Evolutionary conservation across 2,113 vertebrate species (phyloP).

Genomic region (Columbina picui): DNA sequence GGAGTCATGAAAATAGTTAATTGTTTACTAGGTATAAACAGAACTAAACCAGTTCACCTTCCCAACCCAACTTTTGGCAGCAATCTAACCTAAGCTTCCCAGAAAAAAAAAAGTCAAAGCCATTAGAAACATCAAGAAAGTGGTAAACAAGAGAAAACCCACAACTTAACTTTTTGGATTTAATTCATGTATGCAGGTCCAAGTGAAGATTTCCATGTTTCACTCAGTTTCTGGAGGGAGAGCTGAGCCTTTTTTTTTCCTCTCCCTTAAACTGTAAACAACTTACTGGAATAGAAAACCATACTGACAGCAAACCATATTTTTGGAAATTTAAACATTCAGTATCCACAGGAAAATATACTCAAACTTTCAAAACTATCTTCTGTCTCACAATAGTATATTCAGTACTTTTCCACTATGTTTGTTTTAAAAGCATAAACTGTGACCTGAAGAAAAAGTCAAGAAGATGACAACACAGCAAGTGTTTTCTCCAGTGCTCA

Average conservation of each 20-base stretch:
- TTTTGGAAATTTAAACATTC: constrained; percentile 75
- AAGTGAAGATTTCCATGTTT: constrained; percentile 23
- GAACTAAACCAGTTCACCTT: constrained; percentile 29
- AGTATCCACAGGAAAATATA: constrained; percentile 70
- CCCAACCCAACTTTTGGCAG: constrained; percentile 36
- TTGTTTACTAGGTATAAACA: constrained; percentile 18
- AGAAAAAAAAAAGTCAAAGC: background rate
- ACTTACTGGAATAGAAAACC: constrained; percentile 62
- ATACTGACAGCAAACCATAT: constrained; percentile 69
- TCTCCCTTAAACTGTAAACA: constrained; percentile 60
- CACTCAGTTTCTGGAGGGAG: constrained; percentile 47
- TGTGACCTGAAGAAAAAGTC: constrained; percentile 11
- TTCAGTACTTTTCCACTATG: constrained; percentile 61
- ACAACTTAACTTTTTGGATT: constrained; percentile 19
- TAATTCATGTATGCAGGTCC: constrained; percentile 7
- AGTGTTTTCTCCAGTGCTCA: background rate
- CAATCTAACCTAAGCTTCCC: background rate
- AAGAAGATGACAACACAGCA: constrained; percentile 10
- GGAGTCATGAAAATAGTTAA: constrained; percentile 34
- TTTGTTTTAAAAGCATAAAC: constrained; percentile 41
- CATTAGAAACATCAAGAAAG: background rate
- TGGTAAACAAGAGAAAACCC: constrained; percentile 30
- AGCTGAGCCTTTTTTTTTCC: background rate
- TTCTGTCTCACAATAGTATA: constrained; percentile 69
- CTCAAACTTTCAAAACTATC: constrained; percentile 64